Conservation (phyloP, 1,140 invertebrate genomes). For the Bombyx mori region DNA sequence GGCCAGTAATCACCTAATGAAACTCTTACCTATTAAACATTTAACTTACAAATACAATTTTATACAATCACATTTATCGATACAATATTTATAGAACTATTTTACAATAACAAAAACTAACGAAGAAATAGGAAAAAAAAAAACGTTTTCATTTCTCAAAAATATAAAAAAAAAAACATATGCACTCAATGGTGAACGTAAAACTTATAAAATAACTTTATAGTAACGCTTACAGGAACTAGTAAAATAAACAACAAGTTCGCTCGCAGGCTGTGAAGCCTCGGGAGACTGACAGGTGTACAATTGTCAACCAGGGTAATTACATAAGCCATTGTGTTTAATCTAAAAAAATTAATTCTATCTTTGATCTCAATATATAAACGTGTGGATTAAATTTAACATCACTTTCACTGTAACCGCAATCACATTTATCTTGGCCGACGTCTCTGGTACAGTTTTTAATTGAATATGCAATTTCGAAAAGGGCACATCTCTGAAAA, state of each 20-base stretch:
- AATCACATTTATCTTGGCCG: too few species aligned
- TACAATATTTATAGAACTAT: conserved; percentile 50
- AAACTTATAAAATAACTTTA: conserved; percentile 20
- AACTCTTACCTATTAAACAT: conserved; percentile 49
- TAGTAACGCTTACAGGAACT: conserved; percentile 41
- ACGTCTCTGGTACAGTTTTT: too few species aligned
- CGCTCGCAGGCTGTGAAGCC: too few species aligned
- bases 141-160: conserved; percentile 10
- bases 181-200: conserved; percentile 45
- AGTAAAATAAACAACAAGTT: conserved; percentile 11
- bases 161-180: conserved; percentile 32
- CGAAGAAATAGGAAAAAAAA: conserved; percentile 22
- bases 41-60: conserved; percentile 28
- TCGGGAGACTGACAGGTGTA: too few species aligned
- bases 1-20: conserved; percentile 52
- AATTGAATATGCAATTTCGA: too few species aligned
- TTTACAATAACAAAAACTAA: conserved; percentile 31
- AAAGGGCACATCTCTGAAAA: too few species aligned
- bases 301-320: too few species aligned
- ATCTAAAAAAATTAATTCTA: too few species aligned
- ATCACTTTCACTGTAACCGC: too few species aligned
- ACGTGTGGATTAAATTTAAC: too few species aligned
- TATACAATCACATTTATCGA: conserved; percentile 53
- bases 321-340: too few species aligned
- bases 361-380: too few species aligned